These are phyloP conservation scores for Actias luna DNA, from an alignment of 2,888 invertebrate genomes.

Conservation along the genomic window DNA sequence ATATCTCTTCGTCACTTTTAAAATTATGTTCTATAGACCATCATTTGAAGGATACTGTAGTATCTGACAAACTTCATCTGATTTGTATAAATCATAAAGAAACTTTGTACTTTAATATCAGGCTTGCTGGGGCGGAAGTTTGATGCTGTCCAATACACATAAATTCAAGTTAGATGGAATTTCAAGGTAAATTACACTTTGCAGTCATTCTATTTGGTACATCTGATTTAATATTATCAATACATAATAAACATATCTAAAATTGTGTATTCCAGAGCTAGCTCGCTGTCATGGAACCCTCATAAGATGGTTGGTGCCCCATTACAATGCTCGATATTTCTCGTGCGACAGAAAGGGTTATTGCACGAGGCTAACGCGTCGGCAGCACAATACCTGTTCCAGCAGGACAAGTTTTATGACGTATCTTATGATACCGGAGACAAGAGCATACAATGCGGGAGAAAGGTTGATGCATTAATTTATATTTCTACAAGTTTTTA, in stretches of 20 bases:
- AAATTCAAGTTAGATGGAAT: slow-evolving; percentile 84
- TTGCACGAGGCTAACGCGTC: slow-evolving; percentile 86
- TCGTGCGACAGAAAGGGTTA: slow-evolving; percentile 82
- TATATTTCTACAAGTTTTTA: not conserved
- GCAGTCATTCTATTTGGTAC: not conserved
- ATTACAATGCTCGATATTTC: slow-evolving; percentile 88
- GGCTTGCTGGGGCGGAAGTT: slow-evolving; percentile 91
- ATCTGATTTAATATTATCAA: not conserved
- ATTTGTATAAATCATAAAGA: not conserved
- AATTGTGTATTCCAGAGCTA: slow-evolving; percentile 81
- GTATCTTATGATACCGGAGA: slow-evolving; percentile 90
- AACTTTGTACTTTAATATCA: slow-evolving; percentile 45
- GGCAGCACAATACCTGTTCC: slow-evolving; percentile 89
- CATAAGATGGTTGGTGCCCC: slow-evolving; percentile 93
- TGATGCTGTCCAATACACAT: slow-evolving; percentile 85
- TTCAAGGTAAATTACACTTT: slow-evolving; percentile 74
- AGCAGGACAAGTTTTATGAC: slow-evolving; percentile 92
- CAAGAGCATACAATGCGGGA: slow-evolving; percentile 95
- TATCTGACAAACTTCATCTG: not conserved
- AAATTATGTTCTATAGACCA: too few species aligned
- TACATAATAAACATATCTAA: not conserved
- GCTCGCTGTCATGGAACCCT: slow-evolving; percentile 93
- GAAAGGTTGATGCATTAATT: slow-evolving; percentile 84
- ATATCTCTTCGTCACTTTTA: too few species aligned
- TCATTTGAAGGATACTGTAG: too few species aligned